phyloP scores from a whole-genome alignment of 2,888 invertebrate genomes.

The Meghimatium bilineatum region DNA sequence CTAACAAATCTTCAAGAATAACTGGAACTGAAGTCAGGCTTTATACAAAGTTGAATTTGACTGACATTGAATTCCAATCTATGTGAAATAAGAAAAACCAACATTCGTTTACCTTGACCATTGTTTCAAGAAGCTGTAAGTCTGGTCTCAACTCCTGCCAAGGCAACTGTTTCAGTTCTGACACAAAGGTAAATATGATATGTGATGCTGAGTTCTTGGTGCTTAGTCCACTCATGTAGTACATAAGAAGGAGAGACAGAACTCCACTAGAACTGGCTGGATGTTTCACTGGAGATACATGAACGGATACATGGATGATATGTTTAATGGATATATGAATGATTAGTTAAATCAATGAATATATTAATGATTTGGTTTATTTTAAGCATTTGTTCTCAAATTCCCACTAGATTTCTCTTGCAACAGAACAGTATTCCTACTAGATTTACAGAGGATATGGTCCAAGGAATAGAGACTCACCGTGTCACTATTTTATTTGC shows the following conservation, averaged over 20 bases:
- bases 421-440: too few species aligned
- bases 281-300: slow-evolving; percentile 10
- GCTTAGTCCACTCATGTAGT: slow-evolving; percentile 84
- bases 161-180: slow-evolving; percentile 82
- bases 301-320: neutral
- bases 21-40: neutral
- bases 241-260: slow-evolving; percentile 76
- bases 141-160: slow-evolving; percentile 86
- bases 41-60: neutral
- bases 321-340: neutral
- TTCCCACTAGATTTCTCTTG: too few species aligned
- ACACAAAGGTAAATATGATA: slow-evolving; percentile 82
- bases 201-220: slow-evolving; percentile 83
- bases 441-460: too few species aligned
- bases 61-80: slow-evolving; percentile 1
- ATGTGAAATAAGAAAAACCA: neutral
- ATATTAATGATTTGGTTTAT: too few species aligned
- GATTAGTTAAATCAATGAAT: too few species aligned
- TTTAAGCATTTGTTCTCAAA: too few species aligned
- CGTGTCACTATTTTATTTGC: too few species aligned
- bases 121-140: slow-evolving; percentile 83
- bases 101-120: slow-evolving; percentile 81
- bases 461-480: too few species aligned
- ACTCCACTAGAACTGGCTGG: slow-evolving; percentile 47
- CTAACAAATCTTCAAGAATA: too few species aligned